Conservation (phyloP, 2,888 invertebrate genomes). For the Rhimphoctona megacephalus region DNA sequence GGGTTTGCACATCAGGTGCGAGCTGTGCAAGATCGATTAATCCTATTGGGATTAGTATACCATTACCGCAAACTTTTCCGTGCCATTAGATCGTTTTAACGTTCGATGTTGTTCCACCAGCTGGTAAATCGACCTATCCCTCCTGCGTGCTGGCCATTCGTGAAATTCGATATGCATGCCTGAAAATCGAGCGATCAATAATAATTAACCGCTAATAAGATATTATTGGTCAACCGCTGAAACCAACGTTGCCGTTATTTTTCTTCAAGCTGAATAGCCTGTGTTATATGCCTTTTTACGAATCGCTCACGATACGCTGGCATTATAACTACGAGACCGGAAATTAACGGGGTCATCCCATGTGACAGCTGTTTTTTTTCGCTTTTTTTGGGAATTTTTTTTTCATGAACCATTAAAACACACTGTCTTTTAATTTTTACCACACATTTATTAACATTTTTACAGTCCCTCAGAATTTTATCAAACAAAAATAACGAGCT, state of each 20-base stretch:
- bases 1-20: neutral
- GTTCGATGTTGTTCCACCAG: slow-evolving; percentile 14
- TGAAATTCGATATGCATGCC: slow-evolving; percentile 55
- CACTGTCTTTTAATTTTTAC: too few relatives aligned
- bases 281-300: too few relatives aligned
- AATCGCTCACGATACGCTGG: too few relatives aligned
- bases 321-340: too few relatives aligned
- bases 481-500: too few relatives aligned
- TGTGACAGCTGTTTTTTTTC: too few relatives aligned
- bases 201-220: slow-evolving; percentile 48
- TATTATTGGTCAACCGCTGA: slow-evolving; percentile 54
- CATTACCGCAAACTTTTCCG: slow-evolving; percentile 69
- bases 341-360: too few relatives aligned
- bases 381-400: too few relatives aligned
- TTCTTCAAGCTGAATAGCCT: too few relatives aligned
- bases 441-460: too few relatives aligned
- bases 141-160: neutral
- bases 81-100: slow-evolving; percentile 45
- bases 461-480: too few relatives aligned
- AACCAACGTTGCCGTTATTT: neutral
- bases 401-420: too few relatives aligned
- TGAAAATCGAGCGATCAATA: slow-evolving; percentile 34
- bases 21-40: slow-evolving; percentile 56
- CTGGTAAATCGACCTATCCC: neutral
- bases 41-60: slow-evolving; percentile 52